phyloP scores from a whole-genome alignment of 2,113 vertebrate genomes.

The Gobius niger region DNA sequence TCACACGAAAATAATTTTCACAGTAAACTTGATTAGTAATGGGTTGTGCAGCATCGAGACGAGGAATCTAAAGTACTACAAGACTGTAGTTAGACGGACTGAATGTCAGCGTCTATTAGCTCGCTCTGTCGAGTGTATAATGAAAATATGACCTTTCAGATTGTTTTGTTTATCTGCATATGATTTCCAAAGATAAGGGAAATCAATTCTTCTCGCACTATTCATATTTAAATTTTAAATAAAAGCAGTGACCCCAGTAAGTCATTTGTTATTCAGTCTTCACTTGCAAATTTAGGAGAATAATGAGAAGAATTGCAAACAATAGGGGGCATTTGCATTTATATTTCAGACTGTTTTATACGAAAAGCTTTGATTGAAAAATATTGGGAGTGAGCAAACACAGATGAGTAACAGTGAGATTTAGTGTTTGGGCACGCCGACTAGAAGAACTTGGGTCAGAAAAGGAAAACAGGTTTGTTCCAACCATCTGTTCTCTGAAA shows the following conservation, averaged over 20 bases:
- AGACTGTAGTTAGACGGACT: not conserved
- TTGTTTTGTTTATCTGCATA: conserved; percentile 9
- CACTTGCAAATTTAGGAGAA: conserved; percentile 6
- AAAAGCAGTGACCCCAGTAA: not conserved
- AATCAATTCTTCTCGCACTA: conserved; percentile 1
- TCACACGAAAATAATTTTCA: not conserved
- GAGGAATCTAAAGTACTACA: not conserved
- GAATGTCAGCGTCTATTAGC: conserved; percentile 3
- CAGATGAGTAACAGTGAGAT: not conserved
- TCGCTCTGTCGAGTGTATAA: conserved; percentile 1
- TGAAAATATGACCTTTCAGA: not conserved
- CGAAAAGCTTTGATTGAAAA: not conserved
- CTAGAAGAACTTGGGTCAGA: not conserved
- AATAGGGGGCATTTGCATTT: conserved; percentile 5
- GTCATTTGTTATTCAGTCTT: conserved; percentile 3
- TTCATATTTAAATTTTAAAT: conserved; percentile 5
- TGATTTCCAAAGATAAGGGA: conserved; percentile 9
- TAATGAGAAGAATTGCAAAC: conserved; percentile 7
- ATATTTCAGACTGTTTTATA: not conserved
- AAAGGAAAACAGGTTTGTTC: not conserved
- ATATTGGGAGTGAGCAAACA: not conserved
- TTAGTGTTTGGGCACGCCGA: not conserved
- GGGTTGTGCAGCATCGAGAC: not conserved
- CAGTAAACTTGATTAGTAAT: conserved; percentile 5
- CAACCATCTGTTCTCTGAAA: conserved; percentile 5